Base-by-base conservation (phyloP, 2,113 vertebrate species). In the Petaurus breviceps region DNA sequence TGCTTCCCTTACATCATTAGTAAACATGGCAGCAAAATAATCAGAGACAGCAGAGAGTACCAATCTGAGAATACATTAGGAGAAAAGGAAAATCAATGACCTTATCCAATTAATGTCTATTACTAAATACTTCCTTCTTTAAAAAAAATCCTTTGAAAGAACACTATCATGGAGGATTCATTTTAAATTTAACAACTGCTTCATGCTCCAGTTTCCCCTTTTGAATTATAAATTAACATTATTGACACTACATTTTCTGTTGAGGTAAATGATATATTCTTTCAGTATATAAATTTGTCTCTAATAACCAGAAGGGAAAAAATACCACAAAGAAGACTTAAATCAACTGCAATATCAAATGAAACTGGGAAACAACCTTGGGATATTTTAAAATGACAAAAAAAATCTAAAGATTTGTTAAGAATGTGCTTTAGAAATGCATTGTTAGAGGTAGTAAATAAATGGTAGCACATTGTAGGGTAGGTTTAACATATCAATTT, bases 21-120 rank as follows among this genome's bases (percentile, higher is more conserved):
- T 99, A 98, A 99, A 99, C 99, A 99, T 99, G 96, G 99, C 99
- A 1, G 99, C 99, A 98, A 99, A 99, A 99, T 99, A 99, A 99
- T 99, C 99, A 0, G 99, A 99, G 97, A 99, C 99, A 26, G 99
- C 99, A 77, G 99, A 99, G 53, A 99, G 99, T 96, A 99, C 99
- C 97, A 99, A 98, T 93, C 99, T 99, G 98, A 94, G 95, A 97
- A 93, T 0, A 50, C 26, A 10, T 25, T 1, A 92, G 54, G 92
- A 96, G 91, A 51, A 95, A 90, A 96, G 94, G 53, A 94, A 77
- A 95, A 95, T 94, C 92, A 96, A 90, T 53, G 50, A 95, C 0
- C 23, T 94, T 47, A 91, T 92, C 96, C 90, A 97, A 89, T 61
- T 94, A 77, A 94, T 96, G 26, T 93, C 97, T 96, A 90, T 96